These are phyloP conservation scores for Tadarida brasiliensis DNA, from an alignment of 2,797 vertebrate genomes.

Conservation along the genomic window DNA sequence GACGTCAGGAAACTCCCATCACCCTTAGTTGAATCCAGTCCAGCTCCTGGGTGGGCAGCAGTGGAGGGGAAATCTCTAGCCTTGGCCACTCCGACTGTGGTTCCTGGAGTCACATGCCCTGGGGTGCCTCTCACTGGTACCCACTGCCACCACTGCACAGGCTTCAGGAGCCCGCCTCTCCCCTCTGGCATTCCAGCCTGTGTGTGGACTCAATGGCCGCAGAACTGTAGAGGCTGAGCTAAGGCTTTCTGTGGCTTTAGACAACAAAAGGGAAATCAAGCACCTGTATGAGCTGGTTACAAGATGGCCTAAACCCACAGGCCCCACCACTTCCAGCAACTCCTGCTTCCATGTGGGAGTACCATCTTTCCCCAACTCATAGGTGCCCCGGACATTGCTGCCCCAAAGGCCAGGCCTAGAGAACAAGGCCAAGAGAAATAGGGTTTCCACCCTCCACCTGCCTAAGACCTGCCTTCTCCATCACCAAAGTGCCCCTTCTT, in stretches of 20 bases:
- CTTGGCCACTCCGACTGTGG: neutral
- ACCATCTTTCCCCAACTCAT: neutral
- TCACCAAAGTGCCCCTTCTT: neutral
- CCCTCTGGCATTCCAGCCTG: neutral
- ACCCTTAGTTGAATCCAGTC: constrained; percentile 2
- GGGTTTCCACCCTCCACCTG: neutral
- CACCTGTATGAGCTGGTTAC: neutral
- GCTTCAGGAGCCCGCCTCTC: neutral
- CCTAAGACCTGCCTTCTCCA: neutral
- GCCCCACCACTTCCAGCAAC: neutral
- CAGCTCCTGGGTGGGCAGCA: neutral
- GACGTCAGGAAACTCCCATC: neutral
- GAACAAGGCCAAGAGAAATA: neutral
- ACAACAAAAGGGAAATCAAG: neutral
- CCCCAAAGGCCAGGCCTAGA: neutral
- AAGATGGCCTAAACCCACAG: neutral
- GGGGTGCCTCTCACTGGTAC: neutral
- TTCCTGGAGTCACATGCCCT: neutral
- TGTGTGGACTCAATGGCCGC: neutral
- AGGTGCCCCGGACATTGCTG: neutral
- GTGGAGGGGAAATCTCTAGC: neutral
- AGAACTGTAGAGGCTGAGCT: neutral
- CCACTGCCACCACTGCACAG: neutral
- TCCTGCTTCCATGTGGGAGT: neutral
- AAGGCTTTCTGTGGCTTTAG: constrained; percentile 15